Conservation (phyloP, 2,888 invertebrate species). For the Lithophane leautieri region DNA sequence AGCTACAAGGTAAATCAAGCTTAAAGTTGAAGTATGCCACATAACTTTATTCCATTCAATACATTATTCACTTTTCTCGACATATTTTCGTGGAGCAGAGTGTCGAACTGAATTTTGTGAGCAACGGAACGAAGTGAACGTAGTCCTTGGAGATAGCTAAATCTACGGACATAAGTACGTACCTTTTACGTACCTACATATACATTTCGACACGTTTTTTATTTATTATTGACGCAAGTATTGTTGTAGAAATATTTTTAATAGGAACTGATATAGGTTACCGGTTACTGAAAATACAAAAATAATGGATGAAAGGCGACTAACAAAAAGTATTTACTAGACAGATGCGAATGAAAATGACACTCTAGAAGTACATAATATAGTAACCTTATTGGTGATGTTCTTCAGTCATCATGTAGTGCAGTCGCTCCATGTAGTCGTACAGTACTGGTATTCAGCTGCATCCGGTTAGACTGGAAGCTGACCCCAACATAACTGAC, state of each 20-base stretch:
- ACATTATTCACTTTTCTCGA: conserved; percentile 63
- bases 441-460: too few species aligned
- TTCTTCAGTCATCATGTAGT: too few species aligned
- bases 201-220: conserved; percentile 37
- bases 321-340: neutral
- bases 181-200: conserved; percentile 20
- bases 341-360: neutral
- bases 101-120: conserved; percentile 62
- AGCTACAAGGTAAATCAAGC: conserved; percentile 52
- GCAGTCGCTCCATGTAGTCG: too few species aligned
- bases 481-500: too few species aligned
- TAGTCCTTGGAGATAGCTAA: conserved; percentile 60
- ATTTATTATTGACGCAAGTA: conserved; percentile 40
- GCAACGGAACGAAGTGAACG: conserved; percentile 46
- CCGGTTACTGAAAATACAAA: neutral
- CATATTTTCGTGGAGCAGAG: conserved; percentile 59
- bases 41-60: conserved; percentile 59
- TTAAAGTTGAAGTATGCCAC: conserved; percentile 59
- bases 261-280: neutral
- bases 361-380: neutral
- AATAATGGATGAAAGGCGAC: neutral
- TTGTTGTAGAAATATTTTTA: conserved; percentile 1
- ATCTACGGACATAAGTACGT: conserved; percentile 50
- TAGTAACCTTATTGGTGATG: neutral
- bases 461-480: too few species aligned